Base-by-base conservation (phyloP, 1,140 invertebrate species). In the Condylostylus longicornis region DNA sequence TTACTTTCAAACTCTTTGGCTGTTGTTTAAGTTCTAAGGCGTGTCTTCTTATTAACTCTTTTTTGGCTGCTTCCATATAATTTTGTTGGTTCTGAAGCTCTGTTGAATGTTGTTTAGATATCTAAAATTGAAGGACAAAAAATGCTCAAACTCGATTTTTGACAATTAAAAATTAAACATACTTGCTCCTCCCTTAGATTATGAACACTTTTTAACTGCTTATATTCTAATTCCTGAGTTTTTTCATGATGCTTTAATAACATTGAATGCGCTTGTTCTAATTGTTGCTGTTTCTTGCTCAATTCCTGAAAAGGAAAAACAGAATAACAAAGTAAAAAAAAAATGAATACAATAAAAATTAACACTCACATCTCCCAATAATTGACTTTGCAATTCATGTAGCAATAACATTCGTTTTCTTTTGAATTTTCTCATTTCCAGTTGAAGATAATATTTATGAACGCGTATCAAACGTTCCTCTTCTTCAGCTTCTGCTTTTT, bases 1-100 rank as follows among this genome's bases (percentile, higher is more conserved):
- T 34, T 65, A 93, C 88, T 72, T 95, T 98, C 41, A 98, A 73
- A 68, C 93, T 97, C 66, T 97, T 94, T 18, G 96, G 95, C 65
- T 98, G 93, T 59, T 98, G 93, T 60, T 97, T 96, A 27, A 95
- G 72, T 66, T 98, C 91, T 33, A 95, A 61, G 15, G 91, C 89
- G 65, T 99, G 96, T 56, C 96, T 97, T 61, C 98, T 97, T 39
- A 84, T 71, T 48, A 97, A 69, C 58, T 98, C 94, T 43, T 85
- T 75, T 56, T 96, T 82, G 4, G 89, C 79, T 38, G 91, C 73
- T 52, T 80, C 73, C 75, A 91, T 97, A 61, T 98, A 98, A 54
- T 98, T 94, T 49, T 89, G 81, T 66, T 98, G 83, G 72, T 98
- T 98, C 42, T 79, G 76, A 50, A 95, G 66, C 66, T 99, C 95